Base-by-base conservation (phyloP, 2,888 invertebrate species). In the Eupeodes luniger region DNA sequence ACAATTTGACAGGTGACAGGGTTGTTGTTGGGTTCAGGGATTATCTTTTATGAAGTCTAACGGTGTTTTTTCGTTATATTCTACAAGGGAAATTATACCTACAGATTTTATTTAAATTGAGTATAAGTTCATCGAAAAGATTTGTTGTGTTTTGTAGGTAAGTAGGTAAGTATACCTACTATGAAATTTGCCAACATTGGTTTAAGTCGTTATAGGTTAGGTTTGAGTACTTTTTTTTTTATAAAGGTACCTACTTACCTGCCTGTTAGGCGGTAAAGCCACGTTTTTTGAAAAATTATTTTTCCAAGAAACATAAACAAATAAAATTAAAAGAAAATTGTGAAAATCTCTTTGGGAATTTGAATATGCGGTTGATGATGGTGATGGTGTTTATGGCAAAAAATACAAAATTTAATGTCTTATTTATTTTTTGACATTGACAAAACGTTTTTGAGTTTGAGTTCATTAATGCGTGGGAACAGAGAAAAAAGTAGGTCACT, bases 1-100 rank as follows among this genome's bases (percentile, higher is more conserved):
- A 87, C 84, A 80, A 81, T 74, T 84, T 84, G 87, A 87, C 87
- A 87, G 87, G 84, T 87, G 84, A 74, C 84, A 84, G 70, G 44
- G 27, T 72, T 83, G 80, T 61, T 86, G 80, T 55, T 55, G 80
- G 74, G 87, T 87, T 87, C 27, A 74, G 51, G 55, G 66, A 84
- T 81, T 80, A 76, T 66, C 72, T 83, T 80, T 79, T 75, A 62
- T 61, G 74, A 77, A 72, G 77, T 55, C 59, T 57, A 3, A 10
- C 16, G 5, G 12, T 34, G 5, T 51, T 62, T 44, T 53, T 66
- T 67, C 4, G 27, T 19, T 36, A 62, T 16, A 44, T 69, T n/a
- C 11, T 12, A 10, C 6, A 12, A 36, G 10, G 10, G 44, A 19
- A 40, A 6, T 14, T 49, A 59, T 14, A 27, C 27, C 27, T 27